Conservation (phyloP, 2,888 invertebrate species). For the Stenotaenia linearis region DNA sequence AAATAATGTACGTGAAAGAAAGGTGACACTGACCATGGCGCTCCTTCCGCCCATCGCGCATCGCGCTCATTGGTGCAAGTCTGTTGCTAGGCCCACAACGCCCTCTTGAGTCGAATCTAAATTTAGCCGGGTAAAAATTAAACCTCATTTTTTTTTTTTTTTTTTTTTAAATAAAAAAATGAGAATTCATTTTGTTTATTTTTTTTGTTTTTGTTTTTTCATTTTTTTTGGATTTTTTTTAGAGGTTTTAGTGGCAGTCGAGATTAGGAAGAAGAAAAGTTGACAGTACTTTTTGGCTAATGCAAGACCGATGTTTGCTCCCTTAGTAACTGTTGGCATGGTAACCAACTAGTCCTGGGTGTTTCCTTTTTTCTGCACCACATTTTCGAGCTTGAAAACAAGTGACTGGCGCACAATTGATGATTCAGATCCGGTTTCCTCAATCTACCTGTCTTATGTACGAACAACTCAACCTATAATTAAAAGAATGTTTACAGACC, state of each 20-base stretch:
- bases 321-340: neutral
- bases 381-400: slow-evolving; percentile 2
- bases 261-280: neutral
- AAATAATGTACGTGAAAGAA: neutral
- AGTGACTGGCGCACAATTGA: neutral
- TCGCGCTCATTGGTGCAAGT: neutral
- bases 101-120: neutral
- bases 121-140: neutral
- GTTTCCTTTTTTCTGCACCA: neutral
- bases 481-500: slow-evolving; percentile 15
- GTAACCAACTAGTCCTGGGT: neutral
- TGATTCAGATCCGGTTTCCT: slow-evolving; percentile 19
- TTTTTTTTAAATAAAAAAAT: neutral
- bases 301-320: neutral
- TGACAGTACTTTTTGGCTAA: neutral
- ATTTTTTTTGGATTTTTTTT: neutral
- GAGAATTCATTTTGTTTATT: neutral
- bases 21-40: slow-evolving; percentile 12
- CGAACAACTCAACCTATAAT: neutral
- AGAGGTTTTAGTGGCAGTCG: neutral
- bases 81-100: slow-evolving; percentile 1
- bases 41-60: neutral
- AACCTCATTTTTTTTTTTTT: neutral
- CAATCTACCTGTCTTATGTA: neutral
- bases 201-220: neutral